phyloP scores from a whole-genome alignment of 2,797 vertebrate genomes.

The Poecilia picta region DNA sequence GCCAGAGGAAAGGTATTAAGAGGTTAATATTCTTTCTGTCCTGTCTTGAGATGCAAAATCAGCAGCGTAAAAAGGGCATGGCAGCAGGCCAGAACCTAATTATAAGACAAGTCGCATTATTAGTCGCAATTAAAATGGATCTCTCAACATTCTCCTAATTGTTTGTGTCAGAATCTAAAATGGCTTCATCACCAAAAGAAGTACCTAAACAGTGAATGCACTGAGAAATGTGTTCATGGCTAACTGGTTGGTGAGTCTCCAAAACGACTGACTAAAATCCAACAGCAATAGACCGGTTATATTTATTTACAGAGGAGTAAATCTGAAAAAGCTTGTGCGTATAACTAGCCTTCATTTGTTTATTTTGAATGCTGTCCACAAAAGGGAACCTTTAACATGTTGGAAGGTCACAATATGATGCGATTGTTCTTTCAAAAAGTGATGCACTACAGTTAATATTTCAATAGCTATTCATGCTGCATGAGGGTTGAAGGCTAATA shows the following conservation, averaged over 20 bases:
- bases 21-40: neutral
- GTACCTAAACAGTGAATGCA: neutral
- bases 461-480: neutral
- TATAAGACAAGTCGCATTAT: neutral
- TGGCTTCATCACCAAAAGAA: neutral
- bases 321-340: conserved; percentile 29
- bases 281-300: conserved; percentile 14
- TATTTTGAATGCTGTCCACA: conserved; percentile 20
- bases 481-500: neutral
- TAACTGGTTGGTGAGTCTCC: neutral
- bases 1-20: neutral
- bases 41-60: neutral
- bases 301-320: conserved; percentile 11
- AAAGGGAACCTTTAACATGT: conserved; percentile 10
- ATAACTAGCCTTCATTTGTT: conserved; percentile 30
- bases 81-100: neutral
- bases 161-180: neutral
- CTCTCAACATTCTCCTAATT: neutral
- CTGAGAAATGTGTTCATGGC: neutral
- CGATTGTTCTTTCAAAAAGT: neutral
- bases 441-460: conserved; percentile 14
- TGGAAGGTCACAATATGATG: neutral
- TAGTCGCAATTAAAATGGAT: too few relatives aligned
- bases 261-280: conserved; percentile 20
- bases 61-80: neutral